Percentiles rank a stretch among this genome's conserved stretches.
Conservation (phyloP, 2,797 vertebrate genomes). For the Falco biarmicus region DNA sequence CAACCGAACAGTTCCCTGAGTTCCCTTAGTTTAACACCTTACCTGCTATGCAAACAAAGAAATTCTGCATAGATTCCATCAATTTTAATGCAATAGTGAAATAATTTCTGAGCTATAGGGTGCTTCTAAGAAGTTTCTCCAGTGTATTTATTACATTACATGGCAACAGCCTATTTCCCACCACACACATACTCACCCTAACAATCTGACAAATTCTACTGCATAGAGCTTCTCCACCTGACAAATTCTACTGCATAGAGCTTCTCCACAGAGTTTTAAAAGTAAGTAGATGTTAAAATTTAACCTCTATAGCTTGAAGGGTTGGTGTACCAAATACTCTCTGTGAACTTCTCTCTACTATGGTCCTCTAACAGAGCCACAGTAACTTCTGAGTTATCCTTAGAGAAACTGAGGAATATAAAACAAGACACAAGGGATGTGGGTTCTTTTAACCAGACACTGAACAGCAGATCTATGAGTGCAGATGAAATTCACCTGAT, state of each 20-base stretch:
- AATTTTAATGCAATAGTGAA: not conserved
- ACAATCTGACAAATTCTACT: not conserved
- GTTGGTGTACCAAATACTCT: not conserved
- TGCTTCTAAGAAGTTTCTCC: not conserved
- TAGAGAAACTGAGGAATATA: not conserved
- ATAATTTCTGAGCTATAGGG: not conserved
- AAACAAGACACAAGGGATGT: not conserved
- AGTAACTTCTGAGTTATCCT: not conserved
- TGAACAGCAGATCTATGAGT: not conserved
- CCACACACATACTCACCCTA: not conserved
- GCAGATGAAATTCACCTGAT: not conserved
- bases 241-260: not conserved
- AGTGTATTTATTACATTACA: accelerated
- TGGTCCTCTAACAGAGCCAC: not conserved
- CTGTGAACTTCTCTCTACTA: not conserved
- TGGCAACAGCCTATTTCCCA: not conserved
- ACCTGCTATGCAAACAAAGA: not conserved
- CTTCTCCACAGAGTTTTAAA: not conserved
- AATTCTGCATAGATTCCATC: not conserved
- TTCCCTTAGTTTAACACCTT: not conserved
- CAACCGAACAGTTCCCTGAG: not conserved
- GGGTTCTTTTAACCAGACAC: not conserved
- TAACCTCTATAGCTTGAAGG: not conserved
- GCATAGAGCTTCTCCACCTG: not conserved
- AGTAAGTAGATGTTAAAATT: not conserved